A percentile compares a stretch with the other conserved stretches of the same genome.
Conservation (phyloP, 2,113 vertebrate species). For the Argyrosomus japonicus region DNA sequence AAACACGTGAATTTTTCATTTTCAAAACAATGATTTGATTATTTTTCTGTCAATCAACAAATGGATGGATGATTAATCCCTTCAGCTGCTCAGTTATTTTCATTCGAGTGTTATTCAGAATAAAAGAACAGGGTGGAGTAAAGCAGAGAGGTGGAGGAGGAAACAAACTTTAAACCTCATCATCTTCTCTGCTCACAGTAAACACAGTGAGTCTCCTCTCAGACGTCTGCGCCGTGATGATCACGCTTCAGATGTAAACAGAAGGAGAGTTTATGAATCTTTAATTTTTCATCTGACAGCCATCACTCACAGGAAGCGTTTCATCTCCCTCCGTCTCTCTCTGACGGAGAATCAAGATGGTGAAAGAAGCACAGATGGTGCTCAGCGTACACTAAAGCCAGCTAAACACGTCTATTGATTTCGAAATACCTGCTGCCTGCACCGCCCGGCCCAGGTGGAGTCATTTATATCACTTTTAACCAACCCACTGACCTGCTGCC, state of each 20-base stretch:
- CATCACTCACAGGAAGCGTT: slow-evolving; percentile 4
- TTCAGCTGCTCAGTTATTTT: slow-evolving; percentile 40
- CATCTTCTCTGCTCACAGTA: neutral
- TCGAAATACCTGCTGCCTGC: slow-evolving; percentile 12
- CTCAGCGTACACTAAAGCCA: slow-evolving; percentile 18
- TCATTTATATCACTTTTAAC: slow-evolving; percentile 15
- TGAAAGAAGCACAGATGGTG: slow-evolving; percentile 27
- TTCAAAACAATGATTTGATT: slow-evolving; percentile 6
- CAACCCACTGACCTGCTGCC: slow-evolving; percentile 53
- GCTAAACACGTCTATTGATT: slow-evolving; percentile 19
- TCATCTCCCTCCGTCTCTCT: slow-evolving; percentile 24
- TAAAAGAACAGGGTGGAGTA: neutral
- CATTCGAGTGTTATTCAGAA: slow-evolving; percentile 10
- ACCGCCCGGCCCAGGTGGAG: slow-evolving; percentile 8
- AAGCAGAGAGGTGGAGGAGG: slow-evolving; percentile 8
- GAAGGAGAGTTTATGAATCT: neutral
- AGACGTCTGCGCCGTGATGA: neutral
- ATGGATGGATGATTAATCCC: slow-evolving; percentile 27
- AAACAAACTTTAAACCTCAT: slow-evolving; percentile 5
- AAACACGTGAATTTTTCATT: neutral
- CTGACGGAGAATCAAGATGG: slow-evolving; percentile 42
- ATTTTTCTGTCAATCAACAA: neutral
- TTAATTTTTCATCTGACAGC: neutral
- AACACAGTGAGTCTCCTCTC: neutral
- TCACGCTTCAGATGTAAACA: neutral